Evolutionary conservation across 2,113 vertebrate species (phyloP).

Genomic region (Apus apus): DNA sequence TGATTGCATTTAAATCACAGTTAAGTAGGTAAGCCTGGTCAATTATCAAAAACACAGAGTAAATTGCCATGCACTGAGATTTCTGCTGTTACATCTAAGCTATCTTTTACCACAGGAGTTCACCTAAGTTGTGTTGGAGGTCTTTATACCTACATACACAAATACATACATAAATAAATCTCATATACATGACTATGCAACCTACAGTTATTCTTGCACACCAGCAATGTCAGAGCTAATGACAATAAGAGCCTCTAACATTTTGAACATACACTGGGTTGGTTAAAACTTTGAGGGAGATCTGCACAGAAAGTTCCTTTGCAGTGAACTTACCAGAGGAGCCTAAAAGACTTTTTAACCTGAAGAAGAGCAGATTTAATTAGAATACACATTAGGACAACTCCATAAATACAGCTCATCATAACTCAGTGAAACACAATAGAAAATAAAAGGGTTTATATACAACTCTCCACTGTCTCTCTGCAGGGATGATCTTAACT

Average conservation of each 20-base stretch:
- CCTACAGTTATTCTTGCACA: background rate
- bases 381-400: background rate
- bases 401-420: background rate
- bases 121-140: background rate
- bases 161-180: background rate
- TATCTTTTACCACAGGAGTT: background rate
- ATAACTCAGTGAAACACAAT: background rate
- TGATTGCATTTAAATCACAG: background rate
- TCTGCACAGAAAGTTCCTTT: background rate
- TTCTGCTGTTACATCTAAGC: background rate
- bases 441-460: background rate
- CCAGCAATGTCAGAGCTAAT: background rate
- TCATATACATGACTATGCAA: background rate
- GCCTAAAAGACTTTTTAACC: background rate
- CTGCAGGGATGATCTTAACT: conserved; percentile 24
- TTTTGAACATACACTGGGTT: background rate
- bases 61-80: background rate
- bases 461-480: background rate
- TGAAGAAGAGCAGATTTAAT: background rate
- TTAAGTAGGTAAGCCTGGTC: background rate
- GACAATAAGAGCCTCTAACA: background rate
- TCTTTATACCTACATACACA: background rate
- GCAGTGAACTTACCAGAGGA: background rate
- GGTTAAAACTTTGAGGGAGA: background rate
- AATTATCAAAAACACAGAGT: background rate